phyloP scores from a whole-genome alignment of 2,888 invertebrate genomes.

The Drosophila kanekoi region DNA sequence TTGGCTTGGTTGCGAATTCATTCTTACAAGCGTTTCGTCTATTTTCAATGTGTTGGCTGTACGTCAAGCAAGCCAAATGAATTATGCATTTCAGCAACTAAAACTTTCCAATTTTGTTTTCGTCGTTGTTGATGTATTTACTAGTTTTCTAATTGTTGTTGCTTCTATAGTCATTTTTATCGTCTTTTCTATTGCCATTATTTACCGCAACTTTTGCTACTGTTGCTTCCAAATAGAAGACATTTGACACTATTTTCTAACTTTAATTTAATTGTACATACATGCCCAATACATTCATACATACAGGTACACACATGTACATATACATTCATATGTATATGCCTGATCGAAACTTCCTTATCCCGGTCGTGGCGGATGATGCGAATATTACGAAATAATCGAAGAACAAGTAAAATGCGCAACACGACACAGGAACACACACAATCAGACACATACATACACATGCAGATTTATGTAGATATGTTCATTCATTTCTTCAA shows the following conservation, averaged over 20 bases:
- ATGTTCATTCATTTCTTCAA: constrained; percentile 1
- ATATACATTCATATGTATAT: not conserved
- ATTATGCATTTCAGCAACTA: constrained; percentile 73
- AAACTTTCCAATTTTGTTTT: constrained; percentile 77
- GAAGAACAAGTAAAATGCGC: constrained; percentile 56
- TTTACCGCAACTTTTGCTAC: constrained; percentile 13
- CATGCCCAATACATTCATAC: constrained; percentile 1
- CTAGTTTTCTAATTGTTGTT: constrained; percentile 33
- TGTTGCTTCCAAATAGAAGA: constrained; percentile 65
- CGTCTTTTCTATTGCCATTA: constrained; percentile 24
- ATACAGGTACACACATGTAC: not conserved
- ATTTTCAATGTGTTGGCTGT: constrained; percentile 71
- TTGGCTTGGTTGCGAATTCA: constrained; percentile 45
- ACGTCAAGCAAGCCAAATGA: constrained; percentile 64
- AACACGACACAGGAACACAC: constrained; percentile 30
- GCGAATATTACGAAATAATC: constrained; percentile 78
- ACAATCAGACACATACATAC: constrained; percentile 2
- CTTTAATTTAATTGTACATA: constrained; percentile 6
- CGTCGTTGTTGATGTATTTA: constrained; percentile 27
- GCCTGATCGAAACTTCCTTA: constrained; percentile 29
- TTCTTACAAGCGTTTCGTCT: constrained; percentile 66
- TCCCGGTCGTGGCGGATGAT: constrained; percentile 52
- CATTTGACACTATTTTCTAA: constrained; percentile 41
- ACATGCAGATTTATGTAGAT: not conserved
- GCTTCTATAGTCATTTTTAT: constrained; percentile 31